Conservation (phyloP, 92 coral and sea anemone species). For the Nematostella vectensis region DNA sequence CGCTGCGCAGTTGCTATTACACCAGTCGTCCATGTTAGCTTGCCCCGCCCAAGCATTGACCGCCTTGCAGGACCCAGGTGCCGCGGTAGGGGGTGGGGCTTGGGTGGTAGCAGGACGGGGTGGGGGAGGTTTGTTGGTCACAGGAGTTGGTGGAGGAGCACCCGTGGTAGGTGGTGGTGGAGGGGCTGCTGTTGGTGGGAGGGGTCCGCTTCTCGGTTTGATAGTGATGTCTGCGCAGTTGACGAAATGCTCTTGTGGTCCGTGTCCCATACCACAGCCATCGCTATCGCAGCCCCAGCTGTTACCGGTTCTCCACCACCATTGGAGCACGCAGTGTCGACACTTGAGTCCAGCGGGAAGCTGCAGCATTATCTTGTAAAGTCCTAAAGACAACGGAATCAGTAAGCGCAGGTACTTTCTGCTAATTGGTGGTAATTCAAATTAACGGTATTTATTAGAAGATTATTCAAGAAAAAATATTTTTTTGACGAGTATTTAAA, state of each 20-base stretch:
- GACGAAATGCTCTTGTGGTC: constrained; percentile 64
- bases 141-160: constrained; percentile 11
- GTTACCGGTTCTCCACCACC: constrained; percentile 97
- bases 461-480: too few relatives aligned
- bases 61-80: constrained; percentile 31
- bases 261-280: constrained; percentile 59
- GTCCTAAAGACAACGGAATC: too few relatives aligned
- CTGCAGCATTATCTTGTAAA: constrained; percentile 33
- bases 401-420: too few relatives aligned
- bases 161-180: constrained; percentile 13
- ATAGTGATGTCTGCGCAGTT: constrained; percentile 72
- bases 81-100: constrained; percentile 9
- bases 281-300: too few relatives aligned
- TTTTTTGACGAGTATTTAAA: too few relatives aligned
- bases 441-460: too few relatives aligned
- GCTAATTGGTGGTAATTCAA: too few relatives aligned
- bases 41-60: constrained; percentile 23
- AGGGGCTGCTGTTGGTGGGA: constrained; percentile 14
- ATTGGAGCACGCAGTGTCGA: constrained; percentile 79
- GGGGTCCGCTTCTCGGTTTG: constrained; percentile 13
- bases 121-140: too few relatives aligned
- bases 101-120: neutral
- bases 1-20: constrained; percentile 34
- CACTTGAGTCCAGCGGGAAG: constrained; percentile 74
- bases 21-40: constrained; percentile 51